These are phyloP conservation scores for Crotalus tigris DNA, from an alignment of 2,113 vertebrate species.

Conservation along the genomic window DNA sequence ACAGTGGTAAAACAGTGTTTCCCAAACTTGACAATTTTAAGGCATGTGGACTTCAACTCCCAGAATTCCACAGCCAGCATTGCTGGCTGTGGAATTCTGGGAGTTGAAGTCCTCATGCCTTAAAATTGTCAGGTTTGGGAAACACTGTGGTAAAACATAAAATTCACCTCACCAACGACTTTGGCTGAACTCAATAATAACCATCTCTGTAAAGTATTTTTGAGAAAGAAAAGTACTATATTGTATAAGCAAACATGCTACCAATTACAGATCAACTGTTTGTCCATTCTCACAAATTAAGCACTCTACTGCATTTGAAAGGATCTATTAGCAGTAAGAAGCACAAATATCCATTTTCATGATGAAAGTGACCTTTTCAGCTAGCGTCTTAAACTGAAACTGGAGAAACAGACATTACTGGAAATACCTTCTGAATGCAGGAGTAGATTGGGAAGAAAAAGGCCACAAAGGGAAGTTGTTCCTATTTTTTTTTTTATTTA, in stretches of 20 bases:
- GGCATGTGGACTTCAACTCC: too few species aligned
- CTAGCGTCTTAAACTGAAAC: not conserved
- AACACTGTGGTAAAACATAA: rapidly evolving
- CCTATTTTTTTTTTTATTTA: not conserved
- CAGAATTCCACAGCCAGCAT: too few species aligned
- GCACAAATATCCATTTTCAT: not conserved
- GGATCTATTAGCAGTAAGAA: not conserved
- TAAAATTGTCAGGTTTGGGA: too few species aligned
- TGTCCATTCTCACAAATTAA: not conserved
- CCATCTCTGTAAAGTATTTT: not conserved
- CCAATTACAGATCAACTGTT: not conserved
- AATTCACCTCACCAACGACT: not conserved
- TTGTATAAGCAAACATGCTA: not conserved
- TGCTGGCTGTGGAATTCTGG: too few species aligned
- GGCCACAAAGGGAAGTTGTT: not conserved
- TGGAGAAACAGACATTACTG: not conserved
- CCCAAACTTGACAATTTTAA: too few species aligned
- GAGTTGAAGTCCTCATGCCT: too few species aligned
- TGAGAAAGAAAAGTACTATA: not conserved
- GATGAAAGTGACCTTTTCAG: not conserved
- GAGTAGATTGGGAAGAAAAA: not conserved
- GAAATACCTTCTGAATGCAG: not conserved
- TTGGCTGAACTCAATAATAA: not conserved
- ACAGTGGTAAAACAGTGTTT: not conserved
- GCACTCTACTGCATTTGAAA: not conserved